phyloP scores from a whole-genome alignment of 1,140 invertebrate species.

The Euschistus heros region DNA sequence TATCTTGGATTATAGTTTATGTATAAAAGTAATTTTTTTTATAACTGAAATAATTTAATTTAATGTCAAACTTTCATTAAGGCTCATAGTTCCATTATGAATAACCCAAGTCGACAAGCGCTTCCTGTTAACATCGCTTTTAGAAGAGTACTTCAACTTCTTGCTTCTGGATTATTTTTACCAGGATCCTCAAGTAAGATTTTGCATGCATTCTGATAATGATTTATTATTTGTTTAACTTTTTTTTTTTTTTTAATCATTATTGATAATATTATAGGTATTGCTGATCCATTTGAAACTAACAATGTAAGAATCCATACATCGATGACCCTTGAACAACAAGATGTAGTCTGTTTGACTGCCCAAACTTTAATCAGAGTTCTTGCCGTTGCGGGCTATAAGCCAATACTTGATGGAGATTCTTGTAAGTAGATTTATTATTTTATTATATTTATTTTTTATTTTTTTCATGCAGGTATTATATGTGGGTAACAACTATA shows the following conservation, averaged over 20 bases:
- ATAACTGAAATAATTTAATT: no score
- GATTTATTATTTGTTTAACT: background rate
- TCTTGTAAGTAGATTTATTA: slow-evolving; percentile 37
- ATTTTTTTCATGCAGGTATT: no score
- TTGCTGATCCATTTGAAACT: slow-evolving; percentile 87
- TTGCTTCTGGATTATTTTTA: slow-evolving; percentile 87
- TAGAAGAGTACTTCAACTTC: slow-evolving; percentile 72
- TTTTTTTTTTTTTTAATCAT: slow-evolving; percentile 10
- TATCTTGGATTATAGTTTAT: no score
- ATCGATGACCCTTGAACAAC: slow-evolving; percentile 83
- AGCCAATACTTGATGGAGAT: slow-evolving; percentile 68
- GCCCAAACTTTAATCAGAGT: slow-evolving; percentile 82
- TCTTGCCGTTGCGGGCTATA: slow-evolving; percentile 81
- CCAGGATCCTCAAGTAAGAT: slow-evolving; percentile 78
- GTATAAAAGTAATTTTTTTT: no score
- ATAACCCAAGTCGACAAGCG: slow-evolving; percentile 85
- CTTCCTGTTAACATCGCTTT: slow-evolving; percentile 86
- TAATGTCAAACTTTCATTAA: slow-evolving; percentile 31
- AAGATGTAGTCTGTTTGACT: slow-evolving; percentile 86
- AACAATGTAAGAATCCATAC: slow-evolving; percentile 83
- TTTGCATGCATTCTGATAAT: background rate
- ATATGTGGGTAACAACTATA: no score
- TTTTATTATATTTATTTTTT: no score
- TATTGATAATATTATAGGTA: slow-evolving; percentile 34
- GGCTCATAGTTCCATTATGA: slow-evolving; percentile 94